These are phyloP conservation scores for Carcina quercana DNA, from an alignment of 2,888 invertebrate genomes.

Conservation along the genomic window DNA sequence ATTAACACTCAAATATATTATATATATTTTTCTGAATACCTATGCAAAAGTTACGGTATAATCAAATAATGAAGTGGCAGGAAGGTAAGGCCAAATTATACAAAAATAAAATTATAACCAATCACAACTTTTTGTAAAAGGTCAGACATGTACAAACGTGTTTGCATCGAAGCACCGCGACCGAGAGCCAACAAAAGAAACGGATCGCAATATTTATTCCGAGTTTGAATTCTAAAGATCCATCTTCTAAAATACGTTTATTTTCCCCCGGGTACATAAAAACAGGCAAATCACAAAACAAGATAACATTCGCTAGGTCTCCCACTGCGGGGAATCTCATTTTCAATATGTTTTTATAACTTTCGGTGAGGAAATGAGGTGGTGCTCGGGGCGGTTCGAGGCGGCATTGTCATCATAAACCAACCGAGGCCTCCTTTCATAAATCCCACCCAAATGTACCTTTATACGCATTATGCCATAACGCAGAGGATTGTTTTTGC, in stretches of 20 bases:
- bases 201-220: conserved; percentile 22
- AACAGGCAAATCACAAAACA: conserved; percentile 69
- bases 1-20: no score
- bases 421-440: conserved; percentile 65
- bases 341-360: conserved; percentile 76
- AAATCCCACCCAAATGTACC: conserved; percentile 69
- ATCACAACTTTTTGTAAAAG: neutral
- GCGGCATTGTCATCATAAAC: conserved; percentile 71
- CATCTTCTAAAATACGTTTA: conserved; percentile 53
- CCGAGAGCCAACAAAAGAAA: conserved; percentile 2
- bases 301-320: conserved; percentile 67
- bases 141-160: neutral
- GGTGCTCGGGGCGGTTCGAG: conserved; percentile 56
- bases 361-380: conserved; percentile 72
- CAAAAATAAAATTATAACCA: no score
- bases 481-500: conserved; percentile 49
- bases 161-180: neutral
- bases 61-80: no score
- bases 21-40: no score
- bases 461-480: conserved; percentile 69
- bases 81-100: no score
- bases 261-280: conserved; percentile 53
- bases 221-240: conserved; percentile 31
- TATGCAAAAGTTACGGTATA: no score
- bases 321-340: conserved; percentile 67